Conservation (phyloP, 2,888 invertebrate species). For the Leptura quadrifasciata region DNA sequence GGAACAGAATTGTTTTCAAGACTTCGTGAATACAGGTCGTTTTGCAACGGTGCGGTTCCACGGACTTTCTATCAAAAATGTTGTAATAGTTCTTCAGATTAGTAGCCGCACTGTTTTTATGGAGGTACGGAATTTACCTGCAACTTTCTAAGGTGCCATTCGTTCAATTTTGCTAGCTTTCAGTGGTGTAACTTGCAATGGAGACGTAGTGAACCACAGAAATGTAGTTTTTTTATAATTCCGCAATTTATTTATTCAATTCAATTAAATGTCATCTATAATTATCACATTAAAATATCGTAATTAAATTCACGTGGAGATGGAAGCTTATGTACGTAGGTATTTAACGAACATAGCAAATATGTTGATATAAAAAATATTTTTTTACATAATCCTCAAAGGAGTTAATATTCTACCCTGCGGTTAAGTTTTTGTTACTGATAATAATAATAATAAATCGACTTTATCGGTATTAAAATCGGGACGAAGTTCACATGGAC, state of each 20-base stretch:
- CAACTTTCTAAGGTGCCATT: constrained; percentile 39
- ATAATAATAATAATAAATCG: too few relatives aligned
- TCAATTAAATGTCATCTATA: not conserved
- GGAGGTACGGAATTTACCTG: constrained; percentile 22
- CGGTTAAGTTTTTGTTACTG: too few relatives aligned
- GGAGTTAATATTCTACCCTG: too few relatives aligned
- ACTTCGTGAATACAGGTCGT: not conserved
- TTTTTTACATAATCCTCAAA: too few relatives aligned
- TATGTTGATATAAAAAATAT: not conserved
- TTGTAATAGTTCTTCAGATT: constrained; percentile 1
- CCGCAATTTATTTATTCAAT: not conserved
- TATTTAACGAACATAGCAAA: not conserved
- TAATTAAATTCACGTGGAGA: not conserved
- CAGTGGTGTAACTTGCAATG: constrained; percentile 11
- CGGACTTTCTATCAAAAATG: constrained; percentile 24
- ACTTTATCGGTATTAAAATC: too few relatives aligned
- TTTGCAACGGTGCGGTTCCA: constrained; percentile 16
- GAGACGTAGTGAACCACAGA: not conserved
- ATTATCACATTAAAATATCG: not conserved
- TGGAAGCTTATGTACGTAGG: too few relatives aligned
- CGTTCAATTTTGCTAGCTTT: constrained; percentile 26
- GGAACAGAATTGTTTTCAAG: constrained; percentile 23
- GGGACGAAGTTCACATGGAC: too few relatives aligned
- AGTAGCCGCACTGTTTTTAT: constrained; percentile 17
- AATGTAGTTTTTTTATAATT: not conserved